These are phyloP conservation scores for Petrocephalus microphthalmus DNA, from an alignment of 2,113 vertebrate genomes.

Conservation along the genomic window DNA sequence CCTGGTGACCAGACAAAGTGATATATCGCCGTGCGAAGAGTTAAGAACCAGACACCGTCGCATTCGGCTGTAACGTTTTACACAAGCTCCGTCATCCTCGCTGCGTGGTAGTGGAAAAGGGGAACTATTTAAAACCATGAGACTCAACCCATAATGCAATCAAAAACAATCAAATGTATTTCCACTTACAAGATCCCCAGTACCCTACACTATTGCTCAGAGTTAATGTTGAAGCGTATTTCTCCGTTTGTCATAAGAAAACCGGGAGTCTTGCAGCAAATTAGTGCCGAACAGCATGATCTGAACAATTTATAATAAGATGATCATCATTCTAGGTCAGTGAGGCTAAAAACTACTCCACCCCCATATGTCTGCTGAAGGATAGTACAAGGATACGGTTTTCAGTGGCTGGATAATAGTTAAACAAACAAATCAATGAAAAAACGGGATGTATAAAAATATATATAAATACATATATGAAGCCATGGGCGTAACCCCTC, in stretches of 20 bases:
- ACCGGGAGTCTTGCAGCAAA: not conserved
- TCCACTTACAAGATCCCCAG: not conserved
- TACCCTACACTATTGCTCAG: not conserved
- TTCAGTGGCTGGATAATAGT: not conserved
- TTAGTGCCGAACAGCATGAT: not conserved
- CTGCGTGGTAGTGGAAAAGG: not conserved
- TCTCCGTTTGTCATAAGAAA: not conserved
- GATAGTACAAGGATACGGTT: not conserved
- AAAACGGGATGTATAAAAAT: no score
- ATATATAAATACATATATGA: no score
- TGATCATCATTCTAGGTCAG: constrained; percentile 13
- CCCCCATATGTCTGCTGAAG: not conserved
- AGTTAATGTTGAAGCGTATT: not conserved
- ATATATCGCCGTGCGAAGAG: not conserved
- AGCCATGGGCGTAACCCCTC: no score
- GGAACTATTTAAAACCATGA: not conserved
- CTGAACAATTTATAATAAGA: not conserved
- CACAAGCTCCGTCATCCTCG: not conserved
- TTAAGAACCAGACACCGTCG: not conserved
- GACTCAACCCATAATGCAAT: not conserved
- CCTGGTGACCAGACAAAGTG: not conserved
- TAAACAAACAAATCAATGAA: no score
- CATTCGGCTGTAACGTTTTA: not conserved
- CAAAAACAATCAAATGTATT: not conserved
- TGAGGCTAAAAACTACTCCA: not conserved